Conservation (phyloP, 2,888 invertebrate genomes). For the Rotaria socialis region DNA sequence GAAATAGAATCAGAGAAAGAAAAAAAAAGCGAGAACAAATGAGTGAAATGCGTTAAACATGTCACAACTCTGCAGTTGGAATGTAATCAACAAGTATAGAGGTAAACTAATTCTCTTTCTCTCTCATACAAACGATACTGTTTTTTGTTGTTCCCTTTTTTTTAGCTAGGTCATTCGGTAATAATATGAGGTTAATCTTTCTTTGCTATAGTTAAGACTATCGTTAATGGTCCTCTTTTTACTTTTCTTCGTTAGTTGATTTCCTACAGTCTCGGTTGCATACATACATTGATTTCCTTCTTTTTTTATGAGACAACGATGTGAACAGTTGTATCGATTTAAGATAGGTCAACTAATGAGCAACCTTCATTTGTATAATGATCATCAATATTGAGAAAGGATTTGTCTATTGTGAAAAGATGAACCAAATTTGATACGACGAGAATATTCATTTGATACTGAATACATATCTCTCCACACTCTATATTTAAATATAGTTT, state of each 20-base stretch:
- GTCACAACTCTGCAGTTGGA: neutral
- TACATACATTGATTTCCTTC: neutral
- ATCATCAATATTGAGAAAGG: conserved; percentile 12
- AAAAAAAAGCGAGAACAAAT: neutral
- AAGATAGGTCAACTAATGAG: neutral
- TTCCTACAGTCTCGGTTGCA: neutral
- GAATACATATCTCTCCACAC: no score
- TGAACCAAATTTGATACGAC: no score
- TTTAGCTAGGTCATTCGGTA: no score
- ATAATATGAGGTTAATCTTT: neutral
- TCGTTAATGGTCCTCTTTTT: neutral
- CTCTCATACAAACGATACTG: no score
- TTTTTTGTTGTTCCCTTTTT: no score
- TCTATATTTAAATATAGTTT: neutral
- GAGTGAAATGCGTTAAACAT: neutral
- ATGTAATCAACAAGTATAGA: neutral
- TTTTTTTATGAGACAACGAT: neutral
- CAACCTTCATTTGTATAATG: neutral
- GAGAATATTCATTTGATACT: no score
- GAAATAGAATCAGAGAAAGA: neutral
- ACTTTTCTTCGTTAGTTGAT: neutral
- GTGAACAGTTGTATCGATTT: neutral
- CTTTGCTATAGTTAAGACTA: neutral
- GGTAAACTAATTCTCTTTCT: neutral
- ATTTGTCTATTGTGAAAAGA: neutral